Evolutionary conservation across 2,888 invertebrate genomes (phyloP), one percentile per base, ranked within the genome.

Genomic region (Euplagia quadripunctaria): DNA sequence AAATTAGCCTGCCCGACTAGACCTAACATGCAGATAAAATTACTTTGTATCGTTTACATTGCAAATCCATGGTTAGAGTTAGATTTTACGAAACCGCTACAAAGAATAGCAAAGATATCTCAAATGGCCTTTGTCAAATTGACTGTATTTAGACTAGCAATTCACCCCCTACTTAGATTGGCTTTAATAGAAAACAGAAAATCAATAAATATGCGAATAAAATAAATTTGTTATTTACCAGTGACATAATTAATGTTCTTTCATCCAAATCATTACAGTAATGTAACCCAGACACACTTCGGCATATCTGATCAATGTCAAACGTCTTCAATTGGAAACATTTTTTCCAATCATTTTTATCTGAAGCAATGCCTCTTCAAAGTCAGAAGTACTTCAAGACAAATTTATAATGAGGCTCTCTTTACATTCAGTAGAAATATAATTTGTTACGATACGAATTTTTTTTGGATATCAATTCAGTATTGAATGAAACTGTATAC

Each of bases 401-500:
- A 51, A 51, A 49, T 63, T 70, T 49, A 63, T 70, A 63, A 70
- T 70, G 69, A 70, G 63, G 63, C 41, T 9, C 64, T 41, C 64
- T 64, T 64, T 64, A 43, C 43, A 42, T 43, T 64, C 41, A 17
- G 16, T 43, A 64, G 11, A n/a, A 64, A 43, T 43, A 64, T 64
- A 64, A 41, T n/a, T 64, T 43, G 43, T 17, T 42, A 64, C 43
- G n/a, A 64, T 17, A 16, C 6, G 64, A n/a, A 43, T 12, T 31
- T 61, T 31, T 31, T 46, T 6, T 6, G 5, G 31, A 61, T 31
- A 61, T 61, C 31, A 31, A 61, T 61, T 14, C 31, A 31, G 4
- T 61, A 31, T 14, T 31, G 31, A 14, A 61, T 14, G 8, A 31
- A 31, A 14, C 12, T 31, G 58, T 58, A 20, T 58, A 58, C 31